Evolutionary conservation across 2,797 vertebrate species (phyloP), one percentile per base, ranked within the genome.

Genomic region (Bryconaethiops microstoma): DNA sequence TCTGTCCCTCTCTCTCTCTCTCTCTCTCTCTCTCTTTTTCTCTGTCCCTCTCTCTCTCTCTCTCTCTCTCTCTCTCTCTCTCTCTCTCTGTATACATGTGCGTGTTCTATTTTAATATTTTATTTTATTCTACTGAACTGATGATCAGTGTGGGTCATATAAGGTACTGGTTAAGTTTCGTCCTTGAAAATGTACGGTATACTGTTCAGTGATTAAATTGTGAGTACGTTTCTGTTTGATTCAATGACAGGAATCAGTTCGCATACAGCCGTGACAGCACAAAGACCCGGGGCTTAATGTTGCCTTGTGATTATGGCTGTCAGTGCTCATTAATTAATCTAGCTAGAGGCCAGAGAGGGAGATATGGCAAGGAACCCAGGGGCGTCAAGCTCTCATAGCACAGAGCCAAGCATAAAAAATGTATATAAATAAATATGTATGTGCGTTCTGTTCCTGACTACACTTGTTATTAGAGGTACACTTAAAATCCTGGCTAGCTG

Each of bases 281-380:
- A 14, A 10, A 52, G 52, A 71, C 48, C 68, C 23, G 25, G 68
- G 21, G 68, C 50, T 9, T 52, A 52, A 29, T 52, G 68, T 29
- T 71, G 45, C 68, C 48, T 71, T 25, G 50, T 71, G 23, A 71
- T 52, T 71, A 71, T 48, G 68, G 7, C 7, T 52, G 50, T 52
- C 68, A 71, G 68, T 52, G 25, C 68, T 71, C 50, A 71, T 40
- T 71, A 71, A 71, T 71, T 71, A 71, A 17, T 50, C 14, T 71
- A 52, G 48, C 68, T 29, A 74, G 71, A 79, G 21, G 21, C 16
- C 62, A 67, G 29, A 29, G 68, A 71, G 42, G 9, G 39, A 42
- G 23, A 40, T 19, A 5, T 23, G 52, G 29, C 16, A 17, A 29
- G 39, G 14, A 63, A 35, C 62, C 35, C 62, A 63, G 59, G 9